Conservation (phyloP, 1,140 invertebrate genomes). For the Cardiocondyla obscurior region DNA sequence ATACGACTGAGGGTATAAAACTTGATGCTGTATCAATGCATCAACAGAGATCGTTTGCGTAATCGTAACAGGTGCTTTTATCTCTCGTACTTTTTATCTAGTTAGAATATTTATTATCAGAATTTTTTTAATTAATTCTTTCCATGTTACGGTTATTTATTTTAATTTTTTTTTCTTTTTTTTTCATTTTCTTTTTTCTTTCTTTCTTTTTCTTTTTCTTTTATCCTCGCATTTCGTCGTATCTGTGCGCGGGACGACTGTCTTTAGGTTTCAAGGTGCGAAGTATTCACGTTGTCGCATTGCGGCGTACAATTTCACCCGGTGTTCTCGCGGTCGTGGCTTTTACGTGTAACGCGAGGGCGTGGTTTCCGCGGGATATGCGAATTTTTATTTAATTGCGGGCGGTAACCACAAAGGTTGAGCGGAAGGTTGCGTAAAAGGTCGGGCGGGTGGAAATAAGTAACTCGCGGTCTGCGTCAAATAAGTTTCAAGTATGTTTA, state of each 20-base stretch:
- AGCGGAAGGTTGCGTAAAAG: slow-evolving; percentile 29
- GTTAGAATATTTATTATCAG: too few species aligned
- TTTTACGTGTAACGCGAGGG: slow-evolving; percentile 26
- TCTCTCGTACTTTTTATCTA: background rate
- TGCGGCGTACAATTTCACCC: slow-evolving; percentile 13
- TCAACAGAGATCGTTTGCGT: background rate
- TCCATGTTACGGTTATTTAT: background rate
- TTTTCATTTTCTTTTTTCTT: background rate
- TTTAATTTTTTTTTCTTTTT: background rate
- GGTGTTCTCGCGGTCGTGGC: slow-evolving; percentile 7
- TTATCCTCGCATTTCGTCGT: background rate
- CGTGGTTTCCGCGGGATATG: slow-evolving; percentile 34
- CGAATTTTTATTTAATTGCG: slow-evolving; percentile 48
- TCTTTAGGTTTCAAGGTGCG: background rate
- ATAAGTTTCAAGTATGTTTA: slow-evolving; percentile 4
- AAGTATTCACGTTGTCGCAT: slow-evolving; percentile 35
- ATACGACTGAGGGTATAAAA: background rate
- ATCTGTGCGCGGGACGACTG: background rate
- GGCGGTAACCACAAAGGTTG: background rate
- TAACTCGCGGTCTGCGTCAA: background rate
- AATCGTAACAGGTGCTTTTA: background rate
- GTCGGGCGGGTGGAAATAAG: slow-evolving; percentile 19
- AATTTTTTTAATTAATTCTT: background rate
- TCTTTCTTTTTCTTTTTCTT: background rate
- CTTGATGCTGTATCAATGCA: too few species aligned